Evolutionary conservation across 2,113 vertebrate genomes (phyloP), one percentile per base, ranked within the genome.

Genomic region (Acinonyx jubatus): DNA sequence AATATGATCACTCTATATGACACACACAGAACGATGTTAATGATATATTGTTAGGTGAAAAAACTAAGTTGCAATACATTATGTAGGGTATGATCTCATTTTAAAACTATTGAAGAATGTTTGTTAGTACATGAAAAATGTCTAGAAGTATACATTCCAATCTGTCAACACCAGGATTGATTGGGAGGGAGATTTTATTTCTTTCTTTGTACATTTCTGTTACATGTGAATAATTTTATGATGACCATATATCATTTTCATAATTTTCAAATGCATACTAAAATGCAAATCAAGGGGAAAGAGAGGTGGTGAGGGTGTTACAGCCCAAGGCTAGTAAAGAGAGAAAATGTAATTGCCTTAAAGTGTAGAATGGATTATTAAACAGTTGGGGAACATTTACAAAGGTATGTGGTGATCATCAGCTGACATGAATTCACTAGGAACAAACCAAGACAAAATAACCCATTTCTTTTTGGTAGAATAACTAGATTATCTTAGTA

Each of bases 201-300:
- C 57, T 89, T 94, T 71, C 63, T 87, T 84, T 93, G n/a, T 80
- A 45, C 11, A 73, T 94, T 96, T 93, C 50, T 89, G 11, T 87
- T 87, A 41, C 50, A 88, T 48, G 92, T 87, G 33, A 79, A 88
- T 87, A 31, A 4, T 83, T 88, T 94, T 57, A 50, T 90, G 29
- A 80, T 96, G 25, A 92, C 3, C n/a, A 69, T 45, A 36, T 87
- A 48, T 61, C 33, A 73, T 52, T 96, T 57, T 21, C 27, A 92
- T 89, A 41, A 92, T 87, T 86, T 95, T n/a, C 65, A 93, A 97
- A 83, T 82, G 69, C 66, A n/a, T 50, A 45, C 14, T 83, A 65
- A 83, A 88, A 38, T 90, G 19, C 9, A 87, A 91, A 91, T 74
- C 45, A 61, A 91, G 15, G 69, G 21, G 16, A 80, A 96, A 87